Conservation (phyloP, 92 coral and sea anemone genomes). For the Porites cylindrica region DNA sequence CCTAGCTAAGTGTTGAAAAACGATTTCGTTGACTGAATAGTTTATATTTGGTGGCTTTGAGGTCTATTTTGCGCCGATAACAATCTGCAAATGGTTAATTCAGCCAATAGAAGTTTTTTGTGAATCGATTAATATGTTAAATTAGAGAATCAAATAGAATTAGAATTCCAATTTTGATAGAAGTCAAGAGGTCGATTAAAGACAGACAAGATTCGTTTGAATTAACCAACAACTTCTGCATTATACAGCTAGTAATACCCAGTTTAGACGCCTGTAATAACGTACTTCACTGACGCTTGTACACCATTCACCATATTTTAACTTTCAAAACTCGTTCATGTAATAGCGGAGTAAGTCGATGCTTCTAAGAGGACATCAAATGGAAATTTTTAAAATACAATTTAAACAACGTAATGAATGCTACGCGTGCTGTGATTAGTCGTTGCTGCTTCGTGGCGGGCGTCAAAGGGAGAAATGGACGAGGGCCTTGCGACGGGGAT, state of each 20-base stretch:
- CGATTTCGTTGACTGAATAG: background rate
- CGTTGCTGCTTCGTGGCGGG: too few species aligned
- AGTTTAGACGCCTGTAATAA: background rate
- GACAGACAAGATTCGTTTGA: slow-evolving; percentile 8
- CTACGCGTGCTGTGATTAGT: too few species aligned
- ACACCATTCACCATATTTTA: too few species aligned
- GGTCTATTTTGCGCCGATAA: background rate
- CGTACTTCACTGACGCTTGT: too few species aligned
- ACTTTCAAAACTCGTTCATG: too few species aligned
- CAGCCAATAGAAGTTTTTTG: background rate
- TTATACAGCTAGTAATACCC: background rate
- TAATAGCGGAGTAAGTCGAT: too few species aligned
- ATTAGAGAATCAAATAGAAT: background rate
- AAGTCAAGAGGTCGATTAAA: background rate
- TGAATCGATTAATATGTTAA: background rate
- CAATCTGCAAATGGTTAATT: slow-evolving; percentile 5
- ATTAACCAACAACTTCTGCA: background rate
- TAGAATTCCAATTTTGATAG: background rate
- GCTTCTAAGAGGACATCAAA: too few species aligned
- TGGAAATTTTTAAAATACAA: too few species aligned
- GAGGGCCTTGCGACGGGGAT: too few species aligned
- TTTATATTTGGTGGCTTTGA: background rate
- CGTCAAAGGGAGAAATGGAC: too few species aligned
- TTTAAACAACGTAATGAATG: too few species aligned
- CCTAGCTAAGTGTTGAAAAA: slow-evolving; percentile 14